These are phyloP conservation scores for Halocaridina rubra DNA, from an alignment of 2,888 invertebrate species.

Conservation along the genomic window DNA sequence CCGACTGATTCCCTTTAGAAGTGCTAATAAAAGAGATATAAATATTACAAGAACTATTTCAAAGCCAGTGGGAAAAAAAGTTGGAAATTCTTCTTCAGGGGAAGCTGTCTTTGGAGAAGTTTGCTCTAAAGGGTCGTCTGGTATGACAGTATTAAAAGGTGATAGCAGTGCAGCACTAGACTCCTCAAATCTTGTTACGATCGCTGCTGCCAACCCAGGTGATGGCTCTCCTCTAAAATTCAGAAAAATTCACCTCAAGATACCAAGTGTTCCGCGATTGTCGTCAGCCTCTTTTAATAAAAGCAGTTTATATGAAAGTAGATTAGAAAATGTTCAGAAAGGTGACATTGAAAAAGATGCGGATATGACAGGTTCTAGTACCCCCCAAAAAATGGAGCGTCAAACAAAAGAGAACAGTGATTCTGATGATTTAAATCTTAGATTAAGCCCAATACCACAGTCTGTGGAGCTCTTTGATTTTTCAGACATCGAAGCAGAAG, in stretches of 20 bases:
- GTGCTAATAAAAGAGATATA: no score
- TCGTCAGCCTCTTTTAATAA: background rate
- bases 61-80: no score
- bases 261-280: background rate
- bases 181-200: conserved; percentile 14
- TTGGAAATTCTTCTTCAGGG: no score
- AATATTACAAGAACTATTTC: no score
- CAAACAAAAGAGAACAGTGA: background rate
- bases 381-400: background rate
- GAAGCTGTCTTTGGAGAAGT: no score
- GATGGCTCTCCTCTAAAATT: background rate
- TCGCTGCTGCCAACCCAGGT: background rate
- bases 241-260: background rate
- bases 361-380: background rate
- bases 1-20: no score
- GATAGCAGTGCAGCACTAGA: background rate
- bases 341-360: background rate
- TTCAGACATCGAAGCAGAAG: conserved; percentile 44
- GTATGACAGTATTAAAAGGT: no score
- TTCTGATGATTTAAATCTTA: background rate
- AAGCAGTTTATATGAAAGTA: background rate
- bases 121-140: no score
- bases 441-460: background rate
- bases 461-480: conserved; percentile 14
- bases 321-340: no score